Evolutionary conservation across 2,113 vertebrate genomes (phyloP).

Genomic region (Lutjanus erythropterus): DNA sequence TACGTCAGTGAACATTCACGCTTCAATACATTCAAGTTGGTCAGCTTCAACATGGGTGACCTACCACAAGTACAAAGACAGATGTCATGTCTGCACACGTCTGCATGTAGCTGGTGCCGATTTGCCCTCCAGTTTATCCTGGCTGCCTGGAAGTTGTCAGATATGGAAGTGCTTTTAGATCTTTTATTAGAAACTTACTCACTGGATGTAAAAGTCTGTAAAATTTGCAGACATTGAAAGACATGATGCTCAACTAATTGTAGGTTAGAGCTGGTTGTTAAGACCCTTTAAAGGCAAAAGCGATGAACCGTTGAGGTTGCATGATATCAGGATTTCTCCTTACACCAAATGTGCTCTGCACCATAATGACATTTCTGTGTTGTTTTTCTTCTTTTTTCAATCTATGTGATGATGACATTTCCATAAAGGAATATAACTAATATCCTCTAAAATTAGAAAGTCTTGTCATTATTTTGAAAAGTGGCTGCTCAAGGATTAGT

Average conservation of each 20-base stretch:
- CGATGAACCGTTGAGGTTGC: conserved; percentile 17
- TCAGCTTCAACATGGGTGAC: conserved; percentile 34
- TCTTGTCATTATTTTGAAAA: conserved; percentile 44
- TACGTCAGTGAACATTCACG: conserved; percentile 56
- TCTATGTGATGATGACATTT: conserved; percentile 18
- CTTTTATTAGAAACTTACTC: conserved; percentile 55
- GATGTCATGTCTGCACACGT: conserved; percentile 44
- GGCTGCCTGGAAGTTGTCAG: conserved; percentile 24
- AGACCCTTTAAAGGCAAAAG: conserved; percentile 30
- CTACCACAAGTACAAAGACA: conserved; percentile 65
- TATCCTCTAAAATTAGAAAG: conserved; percentile 32
- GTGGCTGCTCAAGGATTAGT: conserved; percentile 21
- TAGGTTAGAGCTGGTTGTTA: conserved; percentile 17
- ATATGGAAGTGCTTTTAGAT: conserved; percentile 46
- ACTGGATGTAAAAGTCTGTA: conserved; percentile 48
- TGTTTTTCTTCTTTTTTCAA: conserved; percentile 36
- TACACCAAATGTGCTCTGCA: conserved; percentile 1
- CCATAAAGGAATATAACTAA: conserved; percentile 16
- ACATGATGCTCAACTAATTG: conserved; percentile 61
- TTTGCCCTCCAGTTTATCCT: conserved; percentile 38
- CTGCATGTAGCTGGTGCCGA: neutral
- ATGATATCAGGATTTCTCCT: conserved; percentile 33
- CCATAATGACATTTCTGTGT: conserved; percentile 32
- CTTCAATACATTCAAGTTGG: conserved; percentile 28
- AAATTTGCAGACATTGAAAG: conserved; percentile 58